Evolutionary conservation across 2,888 invertebrate species (phyloP), one percentile per base, ranked within the genome.

Genomic region (Chrysotoxum bicinctum): DNA sequence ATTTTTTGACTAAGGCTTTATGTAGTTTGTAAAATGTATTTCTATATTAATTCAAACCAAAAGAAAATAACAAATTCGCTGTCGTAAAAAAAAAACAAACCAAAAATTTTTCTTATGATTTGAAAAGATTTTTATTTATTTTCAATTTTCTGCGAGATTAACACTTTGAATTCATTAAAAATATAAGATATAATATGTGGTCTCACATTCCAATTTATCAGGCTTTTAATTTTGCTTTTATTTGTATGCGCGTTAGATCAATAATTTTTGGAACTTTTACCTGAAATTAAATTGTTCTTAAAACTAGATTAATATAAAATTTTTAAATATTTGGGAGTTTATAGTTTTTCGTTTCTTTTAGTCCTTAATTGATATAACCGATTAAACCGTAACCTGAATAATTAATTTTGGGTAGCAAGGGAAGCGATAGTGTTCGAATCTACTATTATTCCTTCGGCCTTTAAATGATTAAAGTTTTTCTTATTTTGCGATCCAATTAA

Each of bases 41-140:
- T 85, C 54, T 19, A 80, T 69, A 85, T 72, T 85, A 76, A 85
- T 85, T 85, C 48, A 85, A 85, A 85, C 85, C 83, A 75, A 78
- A 83, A 72, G 45, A 83, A 83, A 83, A 87, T 80, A 84, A 87
- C 80, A 84, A 81, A 87, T 77, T 83, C 75, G 75, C 69, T 79
- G 58, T 75, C 64, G 70, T 74, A 76, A 70, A 10, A 43, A 78
- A 43, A 37, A 37, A 37, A n/a, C 3, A 37, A 37, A 14, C 3
- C 3, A 66, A 10, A 58, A 40, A 30, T 45, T 12, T 9, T 58
- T 48, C 21, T n/a, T 62, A 32, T 73, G 37, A 12, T 58, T 72
- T 68, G 12, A 58, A 26, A 37, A 60, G 10, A 72, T 37, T 58
- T 16, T 40, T 77, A 72, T 73, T 68, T 48, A 72, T 35, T 77